These are phyloP conservation scores for Eretmochelys imbricata DNA, from an alignment of 2,113 vertebrate species.

Conservation along the genomic window DNA sequence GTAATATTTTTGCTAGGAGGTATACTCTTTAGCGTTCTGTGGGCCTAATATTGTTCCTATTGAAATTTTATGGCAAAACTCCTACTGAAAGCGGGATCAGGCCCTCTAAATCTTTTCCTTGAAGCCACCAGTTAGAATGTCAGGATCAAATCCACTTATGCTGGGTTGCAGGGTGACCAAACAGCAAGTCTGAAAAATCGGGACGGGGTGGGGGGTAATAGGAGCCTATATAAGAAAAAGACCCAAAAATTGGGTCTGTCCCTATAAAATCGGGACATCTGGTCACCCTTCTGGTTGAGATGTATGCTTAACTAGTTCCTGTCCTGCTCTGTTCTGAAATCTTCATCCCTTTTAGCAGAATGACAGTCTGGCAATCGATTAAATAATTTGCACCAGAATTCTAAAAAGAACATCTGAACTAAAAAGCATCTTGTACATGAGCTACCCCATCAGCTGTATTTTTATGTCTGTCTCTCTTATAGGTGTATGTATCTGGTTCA, in stretches of 20 bases:
- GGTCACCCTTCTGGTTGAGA: neutral
- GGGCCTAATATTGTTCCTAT: neutral
- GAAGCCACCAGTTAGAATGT: fast-evolving
- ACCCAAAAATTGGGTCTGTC: no score
- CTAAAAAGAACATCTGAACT: neutral
- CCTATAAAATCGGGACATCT: no score
- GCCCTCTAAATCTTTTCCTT: neutral
- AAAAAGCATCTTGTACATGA: neutral
- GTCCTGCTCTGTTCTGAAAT: neutral
- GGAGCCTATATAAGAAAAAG: no score
- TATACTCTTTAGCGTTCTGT: neutral
- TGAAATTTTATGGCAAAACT: neutral
- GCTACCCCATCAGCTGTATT: neutral
- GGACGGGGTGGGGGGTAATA: no score
- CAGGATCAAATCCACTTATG: neutral
- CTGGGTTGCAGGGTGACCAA: no score
- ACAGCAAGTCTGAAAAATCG: no score
- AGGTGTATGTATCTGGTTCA: neutral
- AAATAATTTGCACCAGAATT: neutral
- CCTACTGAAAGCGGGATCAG: neutral
- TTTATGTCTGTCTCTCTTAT: neutral
- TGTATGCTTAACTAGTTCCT: neutral
- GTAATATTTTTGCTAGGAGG: neutral
- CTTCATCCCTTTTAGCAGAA: neutral
- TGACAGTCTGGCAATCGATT: neutral